Percentiles rank a stretch among this genome's conserved stretches.
Evolutionary conservation across 2,888 invertebrate genomes (phyloP).

Genomic region (Cataglyphis cursor): DNA sequence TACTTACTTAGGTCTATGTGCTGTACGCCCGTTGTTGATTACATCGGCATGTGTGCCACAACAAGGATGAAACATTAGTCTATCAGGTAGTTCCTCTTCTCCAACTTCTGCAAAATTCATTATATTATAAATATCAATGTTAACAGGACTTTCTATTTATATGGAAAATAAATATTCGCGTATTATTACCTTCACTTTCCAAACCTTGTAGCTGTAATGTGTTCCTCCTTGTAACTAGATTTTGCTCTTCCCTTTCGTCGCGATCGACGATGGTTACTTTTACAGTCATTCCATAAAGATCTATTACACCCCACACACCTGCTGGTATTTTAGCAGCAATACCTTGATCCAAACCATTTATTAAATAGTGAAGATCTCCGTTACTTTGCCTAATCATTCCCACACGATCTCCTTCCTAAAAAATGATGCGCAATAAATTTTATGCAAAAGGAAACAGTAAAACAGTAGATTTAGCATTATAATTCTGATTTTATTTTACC

Average conservation of each 20-base stretch:
- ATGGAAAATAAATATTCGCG: neutral
- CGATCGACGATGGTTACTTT: slow-evolving; percentile 95
- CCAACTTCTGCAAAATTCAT: slow-evolving; percentile 76
- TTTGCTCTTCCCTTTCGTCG: slow-evolving; percentile 92
- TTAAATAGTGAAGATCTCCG: slow-evolving; percentile 96
- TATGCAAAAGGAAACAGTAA: neutral
- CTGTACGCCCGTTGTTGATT: slow-evolving; percentile 95
- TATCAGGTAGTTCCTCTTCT: slow-evolving; percentile 88
- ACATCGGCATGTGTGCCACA: slow-evolving; percentile 98
- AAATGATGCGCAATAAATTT: slow-evolving; percentile 18
- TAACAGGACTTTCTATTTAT: neutral
- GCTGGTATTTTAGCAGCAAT: slow-evolving; percentile 94
- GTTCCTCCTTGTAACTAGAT: slow-evolving; percentile 91
- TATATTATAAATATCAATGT: neutral
- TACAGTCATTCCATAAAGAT: slow-evolving; percentile 97
- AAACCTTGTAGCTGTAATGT: slow-evolving; percentile 88
- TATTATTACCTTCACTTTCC: slow-evolving; percentile 78
- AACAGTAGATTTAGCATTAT: neutral
- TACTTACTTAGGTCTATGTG: slow-evolving; percentile 95
- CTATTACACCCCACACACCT: slow-evolving; percentile 97
- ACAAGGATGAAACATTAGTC: slow-evolving; percentile 95
- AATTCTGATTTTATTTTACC: slow-evolving; percentile 86
- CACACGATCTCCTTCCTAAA: slow-evolving; percentile 95
- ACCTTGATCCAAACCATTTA: slow-evolving; percentile 97
- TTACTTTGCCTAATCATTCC: slow-evolving; percentile 95